Percentiles rank a stretch among this genome's conserved stretches.
phyloP scores from a whole-genome alignment of 2,797 vertebrate species.

The Steatocranus sp. region DNA sequence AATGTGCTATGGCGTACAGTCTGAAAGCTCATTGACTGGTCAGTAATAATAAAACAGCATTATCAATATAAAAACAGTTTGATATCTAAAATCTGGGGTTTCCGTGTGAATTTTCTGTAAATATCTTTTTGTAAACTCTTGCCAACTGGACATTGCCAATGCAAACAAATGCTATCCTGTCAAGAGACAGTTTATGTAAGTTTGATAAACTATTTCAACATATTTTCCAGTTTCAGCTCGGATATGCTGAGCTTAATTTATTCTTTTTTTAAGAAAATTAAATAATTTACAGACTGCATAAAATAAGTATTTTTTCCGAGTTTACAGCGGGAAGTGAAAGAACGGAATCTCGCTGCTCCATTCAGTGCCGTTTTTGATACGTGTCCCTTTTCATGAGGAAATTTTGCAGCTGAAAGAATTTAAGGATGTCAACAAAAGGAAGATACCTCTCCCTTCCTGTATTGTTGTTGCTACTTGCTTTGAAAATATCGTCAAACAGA shows the following conservation, averaged over 20 bases:
- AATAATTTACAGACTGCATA: neutral
- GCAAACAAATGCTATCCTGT: neutral
- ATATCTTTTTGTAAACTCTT: neutral
- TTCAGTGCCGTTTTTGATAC: neutral
- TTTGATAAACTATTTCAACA: neutral
- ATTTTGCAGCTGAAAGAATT: neutral
- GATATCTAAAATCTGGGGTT: neutral
- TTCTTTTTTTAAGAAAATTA: neutral
- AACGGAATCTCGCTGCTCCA: neutral
- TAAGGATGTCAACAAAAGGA: neutral
- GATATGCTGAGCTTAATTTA: neutral
- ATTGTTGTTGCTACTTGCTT: neutral
- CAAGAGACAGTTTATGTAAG: neutral
- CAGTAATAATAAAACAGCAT: neutral
- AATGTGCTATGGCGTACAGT: neutral
- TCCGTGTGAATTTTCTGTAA: neutral
- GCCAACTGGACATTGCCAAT: neutral
- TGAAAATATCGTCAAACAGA: neutral
- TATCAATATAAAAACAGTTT: neutral
- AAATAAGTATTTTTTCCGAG: neutral
- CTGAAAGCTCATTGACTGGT: neutral
- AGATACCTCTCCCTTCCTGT: neutral
- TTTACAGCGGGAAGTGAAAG: neutral
- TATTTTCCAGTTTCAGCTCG: neutral
- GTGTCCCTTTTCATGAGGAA: neutral